A percentile compares a stretch with the other conserved stretches of the same genome.
Conservation (phyloP, 2,797 vertebrate species). For the Enteromius treurensis region DNA sequence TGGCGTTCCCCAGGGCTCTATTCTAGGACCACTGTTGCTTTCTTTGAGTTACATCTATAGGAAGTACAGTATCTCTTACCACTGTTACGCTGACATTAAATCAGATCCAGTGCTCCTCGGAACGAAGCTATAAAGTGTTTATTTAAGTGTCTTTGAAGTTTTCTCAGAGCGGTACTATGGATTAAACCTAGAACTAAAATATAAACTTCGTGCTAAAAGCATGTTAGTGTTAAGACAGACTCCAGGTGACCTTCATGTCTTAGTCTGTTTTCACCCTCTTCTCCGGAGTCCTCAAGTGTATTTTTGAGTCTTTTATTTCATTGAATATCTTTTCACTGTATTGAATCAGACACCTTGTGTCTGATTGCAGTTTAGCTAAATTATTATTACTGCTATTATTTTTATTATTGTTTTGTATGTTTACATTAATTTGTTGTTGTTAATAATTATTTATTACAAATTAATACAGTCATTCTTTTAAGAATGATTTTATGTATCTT, state of each 20-base stretch:
- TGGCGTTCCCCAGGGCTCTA: not conserved
- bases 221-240: conserved; percentile 36
- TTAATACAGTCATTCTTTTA: no score
- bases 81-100: not conserved
- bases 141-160: not conserved
- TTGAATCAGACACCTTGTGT: not conserved
- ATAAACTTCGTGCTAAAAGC: conserved; percentile 33
- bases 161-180: not conserved
- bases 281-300: conserved; percentile 14
- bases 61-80: not conserved
- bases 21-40: not conserved
- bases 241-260: conserved; percentile 46
- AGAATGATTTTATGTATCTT: no score
- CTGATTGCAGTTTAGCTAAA: not conserved
- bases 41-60: not conserved
- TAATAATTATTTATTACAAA: no score
- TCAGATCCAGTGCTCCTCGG: not conserved
- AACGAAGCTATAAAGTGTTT: not conserved
- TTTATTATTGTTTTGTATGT: not conserved
- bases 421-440: no score
- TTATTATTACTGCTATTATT: not conserved
- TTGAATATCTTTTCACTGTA: not conserved
- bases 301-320: not conserved
- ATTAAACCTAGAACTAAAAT: conserved; percentile 36
- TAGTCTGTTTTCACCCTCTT: conserved; percentile 34